Conservation (phyloP, 35 echinoderm and acorn worm species). For the Eucidaris tribuloides region DNA sequence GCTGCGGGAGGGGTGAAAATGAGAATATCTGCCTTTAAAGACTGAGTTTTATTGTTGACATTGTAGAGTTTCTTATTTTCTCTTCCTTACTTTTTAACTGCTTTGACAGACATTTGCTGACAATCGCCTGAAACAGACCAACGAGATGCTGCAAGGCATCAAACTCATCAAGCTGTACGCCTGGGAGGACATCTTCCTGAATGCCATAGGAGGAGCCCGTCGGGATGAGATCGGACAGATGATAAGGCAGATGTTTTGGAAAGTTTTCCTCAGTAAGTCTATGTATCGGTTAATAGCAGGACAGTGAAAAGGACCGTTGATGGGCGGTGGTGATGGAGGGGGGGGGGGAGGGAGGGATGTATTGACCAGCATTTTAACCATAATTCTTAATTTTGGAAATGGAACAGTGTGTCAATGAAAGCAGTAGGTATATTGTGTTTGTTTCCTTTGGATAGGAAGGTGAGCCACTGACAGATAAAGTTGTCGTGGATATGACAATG, state of each 20-base stretch:
- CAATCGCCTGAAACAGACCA: slow-evolving; percentile 67
- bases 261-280: neutral
- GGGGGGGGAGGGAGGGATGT: too few relatives aligned
- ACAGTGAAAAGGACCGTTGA: too few relatives aligned
- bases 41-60: neutral
- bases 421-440: too few relatives aligned
- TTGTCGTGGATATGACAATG: too few relatives aligned
- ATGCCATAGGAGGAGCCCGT: slow-evolving; percentile 31
- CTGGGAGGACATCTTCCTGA: slow-evolving; percentile 80
- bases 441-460: too few relatives aligned
- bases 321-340: too few relatives aligned
- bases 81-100: neutral
- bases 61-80: neutral
- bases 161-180: slow-evolving; percentile 88
- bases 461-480: too few relatives aligned
- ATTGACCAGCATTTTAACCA: too few relatives aligned
- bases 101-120: slow-evolving; percentile 51
- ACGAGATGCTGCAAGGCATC: slow-evolving; percentile 90
- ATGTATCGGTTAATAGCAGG: too few relatives aligned
- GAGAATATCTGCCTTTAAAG: neutral
- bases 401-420: too few relatives aligned
- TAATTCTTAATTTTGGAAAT: too few relatives aligned
- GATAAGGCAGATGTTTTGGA: neutral
- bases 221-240: neutral
- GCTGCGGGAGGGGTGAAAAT: too few relatives aligned